Conservation (phyloP, 2,113 vertebrate species). For the Felis chaus region DNA sequence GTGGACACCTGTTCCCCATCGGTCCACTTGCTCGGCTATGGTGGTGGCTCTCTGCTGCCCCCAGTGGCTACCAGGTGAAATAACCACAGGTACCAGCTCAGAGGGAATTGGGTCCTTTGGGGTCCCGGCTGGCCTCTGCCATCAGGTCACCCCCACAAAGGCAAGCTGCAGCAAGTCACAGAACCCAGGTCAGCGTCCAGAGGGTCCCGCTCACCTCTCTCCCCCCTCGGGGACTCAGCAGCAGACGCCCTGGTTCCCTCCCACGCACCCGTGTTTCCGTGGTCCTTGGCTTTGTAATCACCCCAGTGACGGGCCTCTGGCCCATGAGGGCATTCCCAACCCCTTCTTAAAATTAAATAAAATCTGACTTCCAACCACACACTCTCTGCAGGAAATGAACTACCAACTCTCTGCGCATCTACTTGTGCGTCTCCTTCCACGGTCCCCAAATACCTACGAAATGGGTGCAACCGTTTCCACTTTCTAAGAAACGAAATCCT, state of each 20-base stretch:
- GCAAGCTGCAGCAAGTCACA: not conserved
- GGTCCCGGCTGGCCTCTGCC: not conserved
- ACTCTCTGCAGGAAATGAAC: not conserved
- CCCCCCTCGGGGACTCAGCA: not conserved
- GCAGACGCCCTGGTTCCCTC: not conserved
- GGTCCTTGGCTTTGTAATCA: not conserved
- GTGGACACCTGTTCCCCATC: not conserved
- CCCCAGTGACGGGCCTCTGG: not conserved
- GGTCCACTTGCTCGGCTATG: not conserved
- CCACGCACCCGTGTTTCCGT: not conserved
- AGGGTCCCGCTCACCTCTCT: not conserved
- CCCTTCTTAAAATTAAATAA: not conserved
- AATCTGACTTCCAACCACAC: not conserved
- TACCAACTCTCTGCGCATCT: too few relatives aligned
- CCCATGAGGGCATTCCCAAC: not conserved
- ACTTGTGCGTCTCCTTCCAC: not conserved
- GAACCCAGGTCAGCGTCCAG: accelerated
- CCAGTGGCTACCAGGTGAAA: not conserved
- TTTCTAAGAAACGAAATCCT: not conserved
- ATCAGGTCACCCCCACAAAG: not conserved
- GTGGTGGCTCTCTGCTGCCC: conserved; percentile 29
- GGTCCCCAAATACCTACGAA: not conserved
- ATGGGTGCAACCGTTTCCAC: not conserved
- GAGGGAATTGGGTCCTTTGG: not conserved
- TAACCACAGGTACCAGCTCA: not conserved